Base-by-base conservation (phyloP, 2,888 invertebrate genomes). In the Seira ritae region DNA sequence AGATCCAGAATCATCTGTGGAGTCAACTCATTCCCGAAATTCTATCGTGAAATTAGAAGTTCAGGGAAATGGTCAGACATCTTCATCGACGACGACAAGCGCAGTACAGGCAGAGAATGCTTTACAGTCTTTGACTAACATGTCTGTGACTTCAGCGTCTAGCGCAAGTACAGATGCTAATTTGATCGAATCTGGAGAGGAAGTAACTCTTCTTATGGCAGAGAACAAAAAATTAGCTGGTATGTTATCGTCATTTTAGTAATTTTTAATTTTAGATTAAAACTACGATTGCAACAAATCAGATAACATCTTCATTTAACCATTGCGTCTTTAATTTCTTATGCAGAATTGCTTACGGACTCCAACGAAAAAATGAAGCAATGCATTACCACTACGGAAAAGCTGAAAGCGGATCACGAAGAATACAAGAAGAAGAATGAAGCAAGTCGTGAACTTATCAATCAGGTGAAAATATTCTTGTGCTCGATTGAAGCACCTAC, bases 281-380 rank as follows among this genome's bases (percentile, higher is more conserved):
- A n/a, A n/a, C n/a, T n/a, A n/a, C n/a, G n/a, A n/a, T n/a, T n/a
- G n/a, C n/a, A n/a, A n/a, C n/a, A n/a, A n/a, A n/a, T n/a, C n/a
- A n/a, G n/a, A n/a, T n/a, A n/a, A n/a, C n/a, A n/a, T n/a, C n/a
- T n/a, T n/a, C 15, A 42, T 42, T 10, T 42, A 15, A 42, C 15
- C 46, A 42, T 42, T 42, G 46, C 15, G 12, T 6, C 3, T 46
- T 46, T 17, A 19, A 42, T 17, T 20, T 6, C 1, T 42, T 19
- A 12, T 42, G 1, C 22, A 78, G 79, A 79, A 55, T 17, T 79
- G 10, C n/a, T 79, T 23, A 72, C 72, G 12, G 71, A 79, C 31
- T 79, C 79, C 15, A 79, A 79, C 72, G 79, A 79, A n/a, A 79
- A 79, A 62, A 79, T 79, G 71, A 79, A 79, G 55, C 71, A 71